phyloP scores from a whole-genome alignment of 2,888 invertebrate species.

The Idaea dimidiata region DNA sequence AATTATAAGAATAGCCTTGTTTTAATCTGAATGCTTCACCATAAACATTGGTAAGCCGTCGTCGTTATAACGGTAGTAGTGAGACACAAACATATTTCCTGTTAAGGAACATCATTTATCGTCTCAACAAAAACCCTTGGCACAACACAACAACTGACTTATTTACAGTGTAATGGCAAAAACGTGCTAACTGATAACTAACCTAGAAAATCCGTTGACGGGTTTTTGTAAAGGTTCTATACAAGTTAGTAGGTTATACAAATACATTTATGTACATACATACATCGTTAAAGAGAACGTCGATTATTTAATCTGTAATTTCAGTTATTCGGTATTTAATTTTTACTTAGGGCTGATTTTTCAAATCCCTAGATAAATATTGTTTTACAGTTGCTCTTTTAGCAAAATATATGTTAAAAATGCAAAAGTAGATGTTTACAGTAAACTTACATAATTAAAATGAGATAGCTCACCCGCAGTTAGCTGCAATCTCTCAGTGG shows the following conservation, averaged over 20 bases:
- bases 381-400: background rate
- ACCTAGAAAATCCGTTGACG: background rate
- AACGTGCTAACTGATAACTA: background rate
- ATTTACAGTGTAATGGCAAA: background rate
- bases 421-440: constrained; percentile 1
- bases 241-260: no score
- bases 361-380: no score
- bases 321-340: no score
- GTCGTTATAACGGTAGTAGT: background rate
- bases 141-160: background rate
- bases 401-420: background rate
- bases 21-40: background rate
- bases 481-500: constrained; percentile 18
- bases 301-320: no score
- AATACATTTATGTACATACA: no score
- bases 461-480: constrained; percentile 12
- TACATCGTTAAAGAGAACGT: no score
- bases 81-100: background rate
- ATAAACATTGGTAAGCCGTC: background rate
- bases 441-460: constrained; percentile 7
- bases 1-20: background rate
- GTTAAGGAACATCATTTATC: background rate
- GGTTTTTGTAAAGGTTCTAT: background rate
- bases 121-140: background rate
- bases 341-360: no score